Percentiles rank a stretch among this genome's conserved stretches.
phyloP scores from a whole-genome alignment of 1,140 invertebrate genomes.

The Phthorimaea operculella region DNA sequence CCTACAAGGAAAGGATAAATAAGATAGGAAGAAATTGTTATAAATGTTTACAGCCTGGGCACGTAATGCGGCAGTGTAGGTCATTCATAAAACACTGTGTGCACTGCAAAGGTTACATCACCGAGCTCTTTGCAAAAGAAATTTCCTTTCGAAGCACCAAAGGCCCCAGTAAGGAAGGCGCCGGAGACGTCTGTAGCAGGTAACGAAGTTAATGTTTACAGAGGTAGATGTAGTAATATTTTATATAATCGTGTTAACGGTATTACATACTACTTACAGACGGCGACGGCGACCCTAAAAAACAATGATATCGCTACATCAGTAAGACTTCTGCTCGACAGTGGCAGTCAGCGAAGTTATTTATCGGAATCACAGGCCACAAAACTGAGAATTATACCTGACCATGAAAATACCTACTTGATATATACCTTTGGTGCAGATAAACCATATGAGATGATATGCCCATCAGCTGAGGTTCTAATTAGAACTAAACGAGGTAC shows the following conservation, averaged over 20 bases:
- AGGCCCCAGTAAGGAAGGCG: no score
- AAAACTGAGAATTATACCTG: not conserved
- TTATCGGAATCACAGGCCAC: constrained; percentile 3
- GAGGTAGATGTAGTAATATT: not conserved
- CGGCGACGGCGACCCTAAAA: constrained; percentile 2
- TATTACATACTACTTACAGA: constrained; percentile 4
- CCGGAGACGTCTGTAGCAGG: not conserved
- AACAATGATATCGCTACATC: not conserved
- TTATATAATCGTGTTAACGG: not conserved
- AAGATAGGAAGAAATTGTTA: constrained; percentile 6
- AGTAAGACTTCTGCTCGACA: constrained; percentile 7
- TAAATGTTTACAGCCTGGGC: constrained; percentile 6
- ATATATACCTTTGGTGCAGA: constrained; percentile 11
- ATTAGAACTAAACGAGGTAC: not conserved
- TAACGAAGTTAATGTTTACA: not conserved
- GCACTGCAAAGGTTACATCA: constrained; percentile 9
- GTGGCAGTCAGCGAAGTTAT: constrained; percentile 10
- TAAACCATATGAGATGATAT: constrained; percentile 1
- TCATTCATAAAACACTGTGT: constrained; percentile 2
- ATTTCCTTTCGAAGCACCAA: not conserved
- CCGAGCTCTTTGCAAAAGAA: constrained; percentile 8
- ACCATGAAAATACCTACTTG: not conserved
- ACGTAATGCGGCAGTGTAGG: not conserved
- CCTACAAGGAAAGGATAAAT: constrained; percentile 3
- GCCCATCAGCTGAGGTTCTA: constrained; percentile 3